Conservation (phyloP, 92 coral and sea anemone species). For the Epizoanthus scotinus region DNA sequence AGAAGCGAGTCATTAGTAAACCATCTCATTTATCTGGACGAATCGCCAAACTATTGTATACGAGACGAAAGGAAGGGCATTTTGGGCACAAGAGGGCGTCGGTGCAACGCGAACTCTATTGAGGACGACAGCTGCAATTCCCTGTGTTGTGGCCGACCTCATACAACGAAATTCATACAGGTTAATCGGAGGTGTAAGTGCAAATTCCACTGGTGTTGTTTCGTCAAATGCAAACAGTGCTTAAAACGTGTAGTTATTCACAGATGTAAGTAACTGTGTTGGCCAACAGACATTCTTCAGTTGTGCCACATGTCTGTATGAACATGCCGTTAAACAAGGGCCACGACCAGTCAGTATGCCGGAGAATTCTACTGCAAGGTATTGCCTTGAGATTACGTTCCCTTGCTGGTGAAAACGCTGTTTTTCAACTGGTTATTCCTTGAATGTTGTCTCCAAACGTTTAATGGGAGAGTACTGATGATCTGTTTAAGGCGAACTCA, state of each 20-base stretch:
- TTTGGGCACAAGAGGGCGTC: not conserved
- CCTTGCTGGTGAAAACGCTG: too few species aligned
- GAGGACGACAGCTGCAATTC: not conserved
- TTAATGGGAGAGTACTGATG: too few species aligned
- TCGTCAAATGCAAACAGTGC: not conserved
- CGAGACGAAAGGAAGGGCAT: not conserved
- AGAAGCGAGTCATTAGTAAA: not conserved
- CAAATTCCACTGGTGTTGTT: slow-evolving; percentile 1
- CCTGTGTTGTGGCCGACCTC: not conserved
- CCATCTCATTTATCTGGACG: slow-evolving; percentile 2
- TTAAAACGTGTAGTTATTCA: not conserved
- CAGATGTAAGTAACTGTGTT: not conserved
- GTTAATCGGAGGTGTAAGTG: not conserved
- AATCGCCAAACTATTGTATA: not conserved
- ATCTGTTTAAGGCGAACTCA: too few species aligned
- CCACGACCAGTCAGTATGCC: too few species aligned
- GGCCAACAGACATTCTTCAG: not conserved
- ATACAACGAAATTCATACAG: not conserved
- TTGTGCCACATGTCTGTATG: not conserved
- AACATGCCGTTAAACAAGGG: not conserved
- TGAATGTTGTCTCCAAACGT: too few species aligned
- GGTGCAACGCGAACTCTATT: not conserved
- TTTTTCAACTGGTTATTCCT: too few species aligned
- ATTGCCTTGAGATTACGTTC: too few species aligned
- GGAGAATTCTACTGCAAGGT: too few species aligned